These are phyloP conservation scores for Callopanchax toddi DNA, from an alignment of 2,113 vertebrate genomes.

Conservation along the genomic window DNA sequence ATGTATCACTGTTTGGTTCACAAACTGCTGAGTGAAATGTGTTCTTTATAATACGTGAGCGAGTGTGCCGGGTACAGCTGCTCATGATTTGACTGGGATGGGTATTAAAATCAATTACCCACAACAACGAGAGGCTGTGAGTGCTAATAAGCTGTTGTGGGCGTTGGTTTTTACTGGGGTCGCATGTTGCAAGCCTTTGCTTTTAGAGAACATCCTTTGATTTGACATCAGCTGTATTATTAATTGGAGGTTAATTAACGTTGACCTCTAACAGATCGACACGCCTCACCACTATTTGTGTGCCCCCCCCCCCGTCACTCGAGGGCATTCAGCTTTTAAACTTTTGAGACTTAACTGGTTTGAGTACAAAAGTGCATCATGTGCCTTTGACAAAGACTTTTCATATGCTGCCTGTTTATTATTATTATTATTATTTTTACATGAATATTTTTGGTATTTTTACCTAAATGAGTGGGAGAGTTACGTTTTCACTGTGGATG, in stretches of 20 bases:
- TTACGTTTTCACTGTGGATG: conserved; percentile 17
- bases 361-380: conserved; percentile 29
- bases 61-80: conserved; percentile 9
- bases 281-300: conserved; percentile 27
- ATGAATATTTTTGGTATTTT: conserved; percentile 3
- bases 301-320: conserved; percentile 4
- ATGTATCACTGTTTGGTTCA: neutral
- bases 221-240: conserved; percentile 25
- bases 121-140: conserved; percentile 19
- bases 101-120: conserved; percentile 3
- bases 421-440: too few species aligned
- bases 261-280: neutral
- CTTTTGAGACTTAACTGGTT: conserved; percentile 46
- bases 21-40: conserved; percentile 8
- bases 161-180: conserved; percentile 21
- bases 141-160: conserved; percentile 5
- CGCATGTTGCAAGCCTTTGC: conserved; percentile 4
- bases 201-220: conserved; percentile 22
- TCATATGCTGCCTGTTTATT: conserved; percentile 12
- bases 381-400: conserved; percentile 65
- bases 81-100: neutral
- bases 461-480: conserved; percentile 8
- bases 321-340: conserved; percentile 26
- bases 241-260: neutral
- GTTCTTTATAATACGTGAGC: neutral